phyloP scores from a whole-genome alignment of 2,797 vertebrate genomes.

The Botia almorhae region DNA sequence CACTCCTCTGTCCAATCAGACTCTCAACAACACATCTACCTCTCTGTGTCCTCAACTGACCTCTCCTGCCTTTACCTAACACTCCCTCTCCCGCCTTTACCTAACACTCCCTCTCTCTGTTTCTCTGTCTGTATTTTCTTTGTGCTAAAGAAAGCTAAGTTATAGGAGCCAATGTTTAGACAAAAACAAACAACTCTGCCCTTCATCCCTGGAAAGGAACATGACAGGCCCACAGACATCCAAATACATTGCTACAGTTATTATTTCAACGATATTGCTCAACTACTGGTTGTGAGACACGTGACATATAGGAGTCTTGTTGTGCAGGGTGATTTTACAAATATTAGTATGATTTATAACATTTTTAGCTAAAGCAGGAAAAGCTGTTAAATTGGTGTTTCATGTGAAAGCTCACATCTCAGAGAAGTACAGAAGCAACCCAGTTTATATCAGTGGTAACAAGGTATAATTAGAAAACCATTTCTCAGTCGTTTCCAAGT shows the following conservation, averaged over 20 bases:
- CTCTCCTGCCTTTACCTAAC: not conserved
- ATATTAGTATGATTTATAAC: not conserved
- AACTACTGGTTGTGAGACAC: not conserved
- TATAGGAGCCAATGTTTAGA: conserved; percentile 45
- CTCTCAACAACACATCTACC: conserved; percentile 12
- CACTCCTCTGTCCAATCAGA: conserved; percentile 2
- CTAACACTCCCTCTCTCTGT: not conserved
- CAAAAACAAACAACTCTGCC: conserved; percentile 43
- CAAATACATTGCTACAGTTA: conserved; percentile 16
- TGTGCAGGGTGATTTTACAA: not conserved
- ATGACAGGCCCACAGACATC: conserved; percentile 43
- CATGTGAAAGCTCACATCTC: no score
- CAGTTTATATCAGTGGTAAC: not conserved
- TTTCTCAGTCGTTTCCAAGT: not conserved
- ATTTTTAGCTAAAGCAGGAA: not conserved
- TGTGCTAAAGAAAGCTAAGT: conserved; percentile 41
- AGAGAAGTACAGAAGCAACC: no score
- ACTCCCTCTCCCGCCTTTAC: not conserved
- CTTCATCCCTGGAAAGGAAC: conserved; percentile 19
- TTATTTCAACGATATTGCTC: not conserved
- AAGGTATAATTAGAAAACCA: not conserved
- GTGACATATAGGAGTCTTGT: not conserved
- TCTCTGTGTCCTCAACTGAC: not conserved
- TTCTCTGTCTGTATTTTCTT: conserved; percentile 3
- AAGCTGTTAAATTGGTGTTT: no score